Evolutionary conservation across 2,797 vertebrate species (phyloP).

Genomic region (Dendrocincla tyrannina): DNA sequence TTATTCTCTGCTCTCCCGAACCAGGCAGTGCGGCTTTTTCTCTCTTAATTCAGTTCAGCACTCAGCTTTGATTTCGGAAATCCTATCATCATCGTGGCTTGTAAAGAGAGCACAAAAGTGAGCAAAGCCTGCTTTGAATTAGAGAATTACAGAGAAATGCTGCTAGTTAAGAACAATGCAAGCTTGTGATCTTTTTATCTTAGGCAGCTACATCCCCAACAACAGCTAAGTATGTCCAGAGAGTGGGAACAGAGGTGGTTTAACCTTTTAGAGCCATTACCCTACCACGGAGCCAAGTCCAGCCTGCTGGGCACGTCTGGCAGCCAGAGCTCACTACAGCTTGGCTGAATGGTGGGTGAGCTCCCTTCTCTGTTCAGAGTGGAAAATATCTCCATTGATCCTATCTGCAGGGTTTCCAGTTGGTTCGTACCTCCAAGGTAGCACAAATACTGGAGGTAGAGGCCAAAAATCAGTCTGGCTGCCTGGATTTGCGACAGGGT

Average conservation of each 20-base stretch:
- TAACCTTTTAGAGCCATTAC: not conserved
- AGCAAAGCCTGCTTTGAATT: constrained; percentile 70
- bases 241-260: constrained; percentile 4
- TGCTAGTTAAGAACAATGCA: constrained; percentile 54
- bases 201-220: not conserved
- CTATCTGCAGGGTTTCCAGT: not conserved
- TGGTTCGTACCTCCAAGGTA: not conserved
- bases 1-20: constrained; percentile 22
- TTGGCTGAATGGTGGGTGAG: not conserved
- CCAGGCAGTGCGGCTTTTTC: constrained; percentile 14
- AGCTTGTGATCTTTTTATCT: constrained; percentile 64
- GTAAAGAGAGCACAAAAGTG: constrained; percentile 61
- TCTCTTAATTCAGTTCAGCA: constrained; percentile 65
- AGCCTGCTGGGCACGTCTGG: not conserved
- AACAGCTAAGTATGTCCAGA: not conserved
- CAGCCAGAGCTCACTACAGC: not conserved
- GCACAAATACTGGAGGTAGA: not conserved
- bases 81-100: constrained; percentile 59
- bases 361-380: not conserved
- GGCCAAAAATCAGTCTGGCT: not conserved
- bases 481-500: not conserved
- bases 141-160: constrained; percentile 52
- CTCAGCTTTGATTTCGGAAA: constrained; percentile 70
- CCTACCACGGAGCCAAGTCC: not conserved
- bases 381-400: not conserved